Conservation (phyloP, 2,888 invertebrate genomes). For the Orchesella flavescens region DNA sequence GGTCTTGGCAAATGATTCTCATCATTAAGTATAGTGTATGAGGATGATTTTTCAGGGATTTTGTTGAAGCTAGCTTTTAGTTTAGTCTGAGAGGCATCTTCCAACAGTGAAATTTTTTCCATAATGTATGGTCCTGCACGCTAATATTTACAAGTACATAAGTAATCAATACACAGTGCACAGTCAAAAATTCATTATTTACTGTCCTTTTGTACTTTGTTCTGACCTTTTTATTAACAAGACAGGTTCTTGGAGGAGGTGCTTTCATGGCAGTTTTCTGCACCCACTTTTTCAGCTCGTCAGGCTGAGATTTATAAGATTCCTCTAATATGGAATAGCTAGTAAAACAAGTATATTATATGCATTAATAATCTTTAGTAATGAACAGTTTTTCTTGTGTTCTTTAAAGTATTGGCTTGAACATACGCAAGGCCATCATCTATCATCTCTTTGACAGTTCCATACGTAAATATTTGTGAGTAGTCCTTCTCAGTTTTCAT, state of each 20-base stretch:
- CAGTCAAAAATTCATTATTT: no score
- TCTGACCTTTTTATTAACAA: neutral
- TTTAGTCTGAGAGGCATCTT: constrained; percentile 41
- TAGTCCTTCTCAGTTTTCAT: constrained; percentile 79
- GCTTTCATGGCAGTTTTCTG: constrained; percentile 58
- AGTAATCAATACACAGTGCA: no score
- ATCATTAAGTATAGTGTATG: constrained; percentile 8
- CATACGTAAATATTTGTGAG: constrained; percentile 80
- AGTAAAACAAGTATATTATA: neutral
- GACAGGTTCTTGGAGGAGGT: constrained; percentile 52
- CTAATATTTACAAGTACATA: neutral
- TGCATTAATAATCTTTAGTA: neutral
- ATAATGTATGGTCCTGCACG: neutral
- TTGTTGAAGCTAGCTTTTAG: neutral
- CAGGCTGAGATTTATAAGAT: constrained; percentile 62
- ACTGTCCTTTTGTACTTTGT: no score
- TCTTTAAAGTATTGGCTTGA: neutral
- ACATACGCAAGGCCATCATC: constrained; percentile 82
- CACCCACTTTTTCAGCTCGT: constrained; percentile 67
- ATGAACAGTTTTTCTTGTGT: no score
- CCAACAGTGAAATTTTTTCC: constrained; percentile 20
- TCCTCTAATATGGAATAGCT: constrained; percentile 67
- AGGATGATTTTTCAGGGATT: constrained; percentile 10
- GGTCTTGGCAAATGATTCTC: neutral
- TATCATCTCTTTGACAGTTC: constrained; percentile 84